Base-by-base conservation (phyloP, 2,113 vertebrate genomes). In the Galemys pyrenaicus region DNA sequence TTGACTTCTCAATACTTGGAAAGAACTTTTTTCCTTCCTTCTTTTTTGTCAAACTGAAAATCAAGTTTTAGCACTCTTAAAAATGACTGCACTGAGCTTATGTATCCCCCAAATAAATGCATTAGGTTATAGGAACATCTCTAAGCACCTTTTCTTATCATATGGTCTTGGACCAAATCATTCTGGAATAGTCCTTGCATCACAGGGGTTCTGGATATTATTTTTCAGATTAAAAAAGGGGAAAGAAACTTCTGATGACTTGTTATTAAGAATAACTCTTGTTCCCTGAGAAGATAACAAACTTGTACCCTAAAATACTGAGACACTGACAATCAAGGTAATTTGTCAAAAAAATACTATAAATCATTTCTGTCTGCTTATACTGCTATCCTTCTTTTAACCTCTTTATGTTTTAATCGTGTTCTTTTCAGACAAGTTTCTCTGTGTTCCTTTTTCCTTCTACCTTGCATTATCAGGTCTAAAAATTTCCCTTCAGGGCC, bases 1-100 rank as follows among this genome's bases (percentile, higher is more conserved):
- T 28, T 75, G 37, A 88, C 78, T 88, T 92, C 39, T 60, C 71
- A 22, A 26, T 51, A 51, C 44, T 82, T 94, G 75, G 83, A 91
- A 75, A 30, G 15, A 87, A 2, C 10, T 49, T 22, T 20, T 79
- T 78, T 87, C 30, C 28, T 81, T 86, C 10, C 26, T 49, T 79
- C 22, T 54, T 79, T 60, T 70, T 35, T 87, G 32, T 89, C 3
- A 30, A 35, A 87, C 83, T 32, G 37, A 89, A 93, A 83, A 87
- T 49, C 56, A 62, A 87, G 20, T 67, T 22, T 46, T 22, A 73
- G 4, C 2, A 60, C 20, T 68, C 24, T 78, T 49, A 9, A 9
- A 60, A 64, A 64, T n/a, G 39, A 88, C 22, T 39, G 2, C 37
- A 81, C 22, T 56, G n/a, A 92, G 19, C 6, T 74, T 56, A 19